Evolutionary conservation across 23 tunicate species (phyloP), one percentile per base, ranked within the genome.

Genomic region (Diplosoma virens): DNA sequence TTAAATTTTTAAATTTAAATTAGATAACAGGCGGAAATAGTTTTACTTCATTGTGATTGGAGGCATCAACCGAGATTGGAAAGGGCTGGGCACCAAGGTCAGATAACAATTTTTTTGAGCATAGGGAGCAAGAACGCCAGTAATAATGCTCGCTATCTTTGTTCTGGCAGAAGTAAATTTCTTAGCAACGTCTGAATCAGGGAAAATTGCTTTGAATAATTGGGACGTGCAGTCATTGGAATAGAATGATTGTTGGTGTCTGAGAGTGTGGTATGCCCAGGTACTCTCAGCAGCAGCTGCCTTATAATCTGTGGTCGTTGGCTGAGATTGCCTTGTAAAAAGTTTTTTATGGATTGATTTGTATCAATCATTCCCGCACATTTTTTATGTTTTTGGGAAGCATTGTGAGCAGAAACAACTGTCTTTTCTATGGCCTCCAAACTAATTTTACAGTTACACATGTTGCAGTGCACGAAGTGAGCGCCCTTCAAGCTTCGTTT

Each of bases 241-340:
- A 33, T 22, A 23, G n/a, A 78, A 78, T 63, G 73, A 78, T 63
- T 61, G 82, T 20, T 78, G 58, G 58, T 61, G 82, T 78, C 64
- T 78, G 82, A 78, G 59, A 78, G 73, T 63, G 32, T 78, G 82
- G 73, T 64, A 64, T 78, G 82, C 82, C 82, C 73, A 78, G 34
- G 65, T 69, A 34, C 76, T 11, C 33, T 73, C 79, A 73, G 33
- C 79, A 73, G 79, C 79, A 73, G 79, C 79, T 73, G 79, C 79
- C 79, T 73, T 73, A 28, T 69, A 63, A 30, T 63, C 70, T 63
- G 70, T 63, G 70, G 70, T 26, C 35, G 70, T 63, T 63, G 70
- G 70, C 37, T 29, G 36, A 28, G 70, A 63, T 63, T 11, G 70
- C 35, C 37, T 63, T 63, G 34, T 63, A 16, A 45, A 45, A 45